Conservation (phyloP, 1,140 invertebrate genomes). For the Triops cancriformis region DNA sequence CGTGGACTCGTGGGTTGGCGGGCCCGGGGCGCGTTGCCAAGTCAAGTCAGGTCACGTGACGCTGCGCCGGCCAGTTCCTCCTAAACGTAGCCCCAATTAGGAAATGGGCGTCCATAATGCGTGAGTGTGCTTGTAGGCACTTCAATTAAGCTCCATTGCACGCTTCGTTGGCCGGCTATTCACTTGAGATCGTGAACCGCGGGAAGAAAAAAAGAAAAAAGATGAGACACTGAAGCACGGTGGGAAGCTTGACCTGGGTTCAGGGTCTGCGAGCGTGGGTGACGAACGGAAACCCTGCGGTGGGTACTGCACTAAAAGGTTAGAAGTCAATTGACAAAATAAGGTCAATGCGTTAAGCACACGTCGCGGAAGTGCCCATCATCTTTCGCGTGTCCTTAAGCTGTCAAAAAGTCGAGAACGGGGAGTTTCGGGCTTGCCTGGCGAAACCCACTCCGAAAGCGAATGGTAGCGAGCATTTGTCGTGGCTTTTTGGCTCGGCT, state of each 20-base stretch:
- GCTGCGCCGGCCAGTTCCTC: not conserved
- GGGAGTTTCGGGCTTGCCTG: not conserved
- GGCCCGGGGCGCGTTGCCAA: not conserved
- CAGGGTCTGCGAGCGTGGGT: not conserved
- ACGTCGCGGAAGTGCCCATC: slow-evolving; percentile 2
- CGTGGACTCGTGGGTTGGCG: not conserved
- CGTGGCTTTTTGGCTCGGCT: no score
- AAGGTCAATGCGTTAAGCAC: slow-evolving; percentile 1
- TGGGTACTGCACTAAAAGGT: not conserved
- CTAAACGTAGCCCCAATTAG: not conserved
- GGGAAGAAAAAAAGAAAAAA: not conserved
- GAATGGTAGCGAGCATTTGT: no score
- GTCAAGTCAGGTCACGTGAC: slow-evolving; percentile 3
- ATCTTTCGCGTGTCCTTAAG: not conserved
- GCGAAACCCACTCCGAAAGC: not conserved
- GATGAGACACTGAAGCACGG: not conserved
- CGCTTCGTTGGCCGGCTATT: not conserved
- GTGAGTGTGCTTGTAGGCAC: slow-evolving; percentile 7
- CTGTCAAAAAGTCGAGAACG: not conserved
- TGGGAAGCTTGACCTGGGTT: not conserved
- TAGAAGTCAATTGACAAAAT: slow-evolving; percentile 5
- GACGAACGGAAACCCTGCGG: not conserved
- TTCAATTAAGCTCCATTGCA: slow-evolving; percentile 7
- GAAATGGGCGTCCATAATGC: not conserved
- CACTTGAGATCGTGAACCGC: not conserved